A percentile compares a stretch with the other conserved stretches of the same genome.
These are phyloP conservation scores for Centropristis striata DNA, from an alignment of 2,113 vertebrate genomes.

Conservation along the genomic window DNA sequence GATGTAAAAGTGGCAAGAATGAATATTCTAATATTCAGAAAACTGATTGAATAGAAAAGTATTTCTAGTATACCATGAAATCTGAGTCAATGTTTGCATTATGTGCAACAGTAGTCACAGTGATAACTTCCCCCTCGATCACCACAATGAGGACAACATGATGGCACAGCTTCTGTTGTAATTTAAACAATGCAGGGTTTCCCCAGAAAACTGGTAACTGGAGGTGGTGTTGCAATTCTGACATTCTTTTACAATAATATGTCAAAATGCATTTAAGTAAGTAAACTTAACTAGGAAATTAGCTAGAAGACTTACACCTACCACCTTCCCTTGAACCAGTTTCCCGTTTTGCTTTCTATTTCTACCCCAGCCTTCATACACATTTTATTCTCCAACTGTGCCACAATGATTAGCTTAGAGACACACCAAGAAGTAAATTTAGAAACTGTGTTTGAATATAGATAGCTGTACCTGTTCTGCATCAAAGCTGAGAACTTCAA, in stretches of 20 bases:
- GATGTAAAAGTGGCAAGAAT: neutral
- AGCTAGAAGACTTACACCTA: too few relatives aligned
- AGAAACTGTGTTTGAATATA: conserved; percentile 52
- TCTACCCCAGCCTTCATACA: neutral
- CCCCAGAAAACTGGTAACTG: neutral
- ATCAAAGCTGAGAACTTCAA: conserved; percentile 86
- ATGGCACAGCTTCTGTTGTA: neutral
- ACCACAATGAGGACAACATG: neutral
- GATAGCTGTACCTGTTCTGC: conserved; percentile 82
- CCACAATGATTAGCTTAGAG: neutral
- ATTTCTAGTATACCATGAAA: neutral
- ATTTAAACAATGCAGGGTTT: neutral
- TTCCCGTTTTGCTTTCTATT: neutral
- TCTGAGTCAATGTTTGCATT: neutral
- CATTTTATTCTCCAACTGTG: conserved; percentile 9
- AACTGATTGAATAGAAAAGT: neutral
- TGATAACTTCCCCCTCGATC: neutral
- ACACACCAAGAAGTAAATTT: conserved; percentile 22
- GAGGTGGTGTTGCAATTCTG: neutral
- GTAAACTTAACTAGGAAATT: neutral
- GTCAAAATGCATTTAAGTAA: neutral
- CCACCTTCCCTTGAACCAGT: neutral
- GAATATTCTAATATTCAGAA: neutral
- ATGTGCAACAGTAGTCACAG: neutral
- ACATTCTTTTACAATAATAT: neutral